phyloP scores from a whole-genome alignment of 2,113 vertebrate species.

The Okapia johnstoni region DNA sequence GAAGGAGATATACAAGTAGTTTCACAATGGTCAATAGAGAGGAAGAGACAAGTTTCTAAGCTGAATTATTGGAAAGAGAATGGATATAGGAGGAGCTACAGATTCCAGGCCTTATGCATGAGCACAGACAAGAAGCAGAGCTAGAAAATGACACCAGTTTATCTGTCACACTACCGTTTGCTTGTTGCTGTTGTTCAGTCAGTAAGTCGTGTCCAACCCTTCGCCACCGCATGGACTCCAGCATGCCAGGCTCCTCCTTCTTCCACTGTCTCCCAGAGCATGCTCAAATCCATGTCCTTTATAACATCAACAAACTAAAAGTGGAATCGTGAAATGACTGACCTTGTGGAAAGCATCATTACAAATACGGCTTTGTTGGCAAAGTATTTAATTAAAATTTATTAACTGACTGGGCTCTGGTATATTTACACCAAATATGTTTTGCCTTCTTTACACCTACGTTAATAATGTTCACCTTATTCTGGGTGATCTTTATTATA shows the following conservation, averaged over 20 bases:
- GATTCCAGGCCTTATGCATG: fast-evolving
- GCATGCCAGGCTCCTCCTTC: neutral
- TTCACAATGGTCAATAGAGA: neutral
- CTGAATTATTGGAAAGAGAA: neutral
- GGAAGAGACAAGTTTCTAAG: neutral
- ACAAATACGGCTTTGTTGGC: neutral
- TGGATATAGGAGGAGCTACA: neutral
- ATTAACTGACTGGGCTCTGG: neutral
- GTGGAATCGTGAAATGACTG: neutral
- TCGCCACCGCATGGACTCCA: neutral
- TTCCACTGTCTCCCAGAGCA: neutral
- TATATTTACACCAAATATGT: neutral
- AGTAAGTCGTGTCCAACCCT: neutral
- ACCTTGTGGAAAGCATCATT: neutral
- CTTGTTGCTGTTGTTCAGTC: neutral
- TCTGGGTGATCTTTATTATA: neutral
- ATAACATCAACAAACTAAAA: neutral
- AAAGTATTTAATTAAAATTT: neutral
- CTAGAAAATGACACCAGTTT: neutral
- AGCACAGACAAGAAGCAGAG: no score
- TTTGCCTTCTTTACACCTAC: neutral
- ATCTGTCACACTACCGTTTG: neutral
- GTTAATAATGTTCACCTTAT: neutral
- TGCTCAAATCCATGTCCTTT: neutral
- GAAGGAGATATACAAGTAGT: neutral